Evolutionary conservation across 2,888 invertebrate genomes (phyloP).

Genomic region (Electrophaes corylata): DNA sequence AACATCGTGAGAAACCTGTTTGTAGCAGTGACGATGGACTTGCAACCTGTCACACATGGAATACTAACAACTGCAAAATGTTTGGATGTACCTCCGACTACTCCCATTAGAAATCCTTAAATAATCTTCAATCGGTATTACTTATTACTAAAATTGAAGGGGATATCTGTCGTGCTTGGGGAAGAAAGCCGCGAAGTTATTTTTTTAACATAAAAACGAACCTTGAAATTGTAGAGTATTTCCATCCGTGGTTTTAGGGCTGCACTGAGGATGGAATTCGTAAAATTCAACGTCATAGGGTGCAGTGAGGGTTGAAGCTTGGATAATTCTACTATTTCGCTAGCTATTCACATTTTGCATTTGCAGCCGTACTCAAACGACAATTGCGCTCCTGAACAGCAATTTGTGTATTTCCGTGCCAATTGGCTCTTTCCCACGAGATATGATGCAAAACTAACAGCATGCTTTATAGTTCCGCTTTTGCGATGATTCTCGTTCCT

Average conservation of each 20-base stretch:
- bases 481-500: conserved; percentile 19
- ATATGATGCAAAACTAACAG: conserved; percentile 86
- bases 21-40: no score
- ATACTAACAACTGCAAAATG: no score
- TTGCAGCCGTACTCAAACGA: conserved; percentile 47
- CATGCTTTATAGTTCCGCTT: conserved; percentile 74
- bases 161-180: no score
- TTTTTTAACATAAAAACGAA: not conserved
- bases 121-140: no score
- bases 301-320: not conserved
- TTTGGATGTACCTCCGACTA: no score
- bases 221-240: no score
- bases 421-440: conserved; percentile 64
- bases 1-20: no score
- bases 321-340: not conserved
- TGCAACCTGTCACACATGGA: no score
- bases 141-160: no score
- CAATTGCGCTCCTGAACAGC: conserved; percentile 62
- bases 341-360: conserved; percentile 48
- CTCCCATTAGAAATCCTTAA: no score
- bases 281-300: not conserved
- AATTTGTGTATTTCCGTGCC: conserved; percentile 73
- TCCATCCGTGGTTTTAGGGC: not conserved
- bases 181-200: no score
- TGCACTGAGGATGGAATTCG: not conserved